Evolutionary conservation across 2,888 invertebrate genomes (phyloP).

Genomic region (Sarcophaga subvicina): DNA sequence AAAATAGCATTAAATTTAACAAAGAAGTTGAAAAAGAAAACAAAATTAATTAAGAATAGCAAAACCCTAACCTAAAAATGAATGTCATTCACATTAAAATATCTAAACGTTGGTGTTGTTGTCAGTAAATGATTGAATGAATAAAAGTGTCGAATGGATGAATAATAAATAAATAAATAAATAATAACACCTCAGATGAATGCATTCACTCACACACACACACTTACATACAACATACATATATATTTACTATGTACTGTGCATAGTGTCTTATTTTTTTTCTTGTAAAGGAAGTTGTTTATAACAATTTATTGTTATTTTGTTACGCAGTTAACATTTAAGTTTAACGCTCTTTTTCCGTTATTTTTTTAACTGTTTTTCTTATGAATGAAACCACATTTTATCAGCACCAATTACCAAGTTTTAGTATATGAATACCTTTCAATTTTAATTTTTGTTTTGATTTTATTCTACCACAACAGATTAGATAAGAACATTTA

Average conservation of each 20-base stretch:
- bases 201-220: too few relatives aligned
- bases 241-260: too few relatives aligned
- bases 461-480: not conserved
- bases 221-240: too few relatives aligned
- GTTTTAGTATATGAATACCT: not conserved
- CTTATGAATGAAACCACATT: not conserved
- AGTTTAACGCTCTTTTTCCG: slow-evolving; percentile 26
- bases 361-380: slow-evolving; percentile 4
- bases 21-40: not conserved
- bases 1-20: slow-evolving; percentile 13
- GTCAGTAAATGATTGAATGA: not conserved
- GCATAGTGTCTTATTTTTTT: not conserved
- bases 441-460: not conserved
- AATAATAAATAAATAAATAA: too few relatives aligned
- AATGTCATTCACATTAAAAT: slow-evolving; percentile 33
- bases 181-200: too few relatives aligned
- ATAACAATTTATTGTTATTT: not conserved
- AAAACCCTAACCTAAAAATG: slow-evolving; percentile 31
- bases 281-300: not conserved
- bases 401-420: not conserved
- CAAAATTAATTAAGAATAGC: not conserved
- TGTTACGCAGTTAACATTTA: slow-evolving; percentile 25
- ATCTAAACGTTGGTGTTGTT: not conserved
- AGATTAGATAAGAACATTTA: not conserved
- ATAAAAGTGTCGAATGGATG: too few relatives aligned